These are phyloP conservation scores for Aricia agestis DNA, from an alignment of 1,140 invertebrate species.

Conservation along the genomic window DNA sequence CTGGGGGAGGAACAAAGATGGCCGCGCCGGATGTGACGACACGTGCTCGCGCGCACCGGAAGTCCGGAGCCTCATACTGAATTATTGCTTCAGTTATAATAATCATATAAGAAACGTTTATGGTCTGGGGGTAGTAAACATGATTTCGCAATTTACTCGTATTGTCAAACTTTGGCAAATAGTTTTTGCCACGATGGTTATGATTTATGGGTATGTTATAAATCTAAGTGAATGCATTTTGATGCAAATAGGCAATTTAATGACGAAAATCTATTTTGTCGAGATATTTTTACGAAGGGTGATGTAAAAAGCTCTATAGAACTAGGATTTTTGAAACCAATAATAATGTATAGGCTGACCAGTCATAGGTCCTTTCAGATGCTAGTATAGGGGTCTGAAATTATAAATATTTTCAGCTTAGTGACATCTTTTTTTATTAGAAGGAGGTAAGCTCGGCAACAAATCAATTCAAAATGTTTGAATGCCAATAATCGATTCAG, in stretches of 20 bases:
- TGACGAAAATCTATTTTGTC: not conserved
- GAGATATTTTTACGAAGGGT: no score
- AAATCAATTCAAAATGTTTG: no score
- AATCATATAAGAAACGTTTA: conserved; percentile 43
- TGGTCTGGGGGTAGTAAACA: conserved; percentile 23
- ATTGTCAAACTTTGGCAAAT: conserved; percentile 8
- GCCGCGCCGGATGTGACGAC: conserved; percentile 62
- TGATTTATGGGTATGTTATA: conserved; percentile 17
- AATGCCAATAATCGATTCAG: no score
- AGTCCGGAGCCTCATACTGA: conserved; percentile 54
- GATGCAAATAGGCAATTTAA: not conserved
- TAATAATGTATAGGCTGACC: no score
- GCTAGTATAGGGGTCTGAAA: no score
- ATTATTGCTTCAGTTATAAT: conserved; percentile 57
- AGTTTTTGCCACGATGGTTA: not conserved
- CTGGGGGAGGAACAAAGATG: conserved; percentile 60
- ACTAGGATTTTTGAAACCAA: no score
- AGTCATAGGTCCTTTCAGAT: no score
- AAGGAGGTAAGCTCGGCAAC: no score
- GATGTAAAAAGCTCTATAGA: no score
- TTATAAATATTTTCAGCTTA: no score
- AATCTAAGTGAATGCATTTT: not conserved
- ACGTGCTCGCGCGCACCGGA: conserved; percentile 67
- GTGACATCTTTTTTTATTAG: no score
- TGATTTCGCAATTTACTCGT: conserved; percentile 15